phyloP scores from a whole-genome alignment of 2,888 invertebrate species.

The Ceramica pisi region DNA sequence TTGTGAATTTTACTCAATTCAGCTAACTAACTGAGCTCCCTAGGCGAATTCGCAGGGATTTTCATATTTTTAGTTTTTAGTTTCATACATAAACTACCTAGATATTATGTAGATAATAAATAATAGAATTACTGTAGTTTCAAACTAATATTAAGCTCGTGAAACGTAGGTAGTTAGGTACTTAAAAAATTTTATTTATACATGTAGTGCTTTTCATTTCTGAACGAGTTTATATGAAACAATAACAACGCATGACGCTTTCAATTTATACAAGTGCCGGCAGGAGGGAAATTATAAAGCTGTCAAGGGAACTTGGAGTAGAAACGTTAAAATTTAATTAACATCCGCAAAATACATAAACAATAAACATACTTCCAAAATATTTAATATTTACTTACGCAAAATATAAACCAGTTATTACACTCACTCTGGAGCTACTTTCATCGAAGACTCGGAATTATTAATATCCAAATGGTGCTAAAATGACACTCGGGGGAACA shows the following conservation, averaged over 20 bases:
- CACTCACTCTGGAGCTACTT: constrained; percentile 47
- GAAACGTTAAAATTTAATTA: constrained; percentile 64
- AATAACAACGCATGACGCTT: constrained; percentile 31
- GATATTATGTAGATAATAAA: no score
- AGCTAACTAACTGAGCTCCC: constrained; percentile 42
- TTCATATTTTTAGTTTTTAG: background rate
- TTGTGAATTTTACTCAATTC: constrained; percentile 55
- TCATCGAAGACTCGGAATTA: constrained; percentile 58
- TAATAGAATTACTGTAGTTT: no score
- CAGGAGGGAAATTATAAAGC: constrained; percentile 8
- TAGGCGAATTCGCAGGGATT: background rate
- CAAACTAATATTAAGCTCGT: background rate
- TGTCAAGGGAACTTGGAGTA: constrained; percentile 25
- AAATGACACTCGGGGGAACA: constrained; percentile 27
- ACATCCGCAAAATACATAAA: constrained; percentile 55
- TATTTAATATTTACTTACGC: constrained; percentile 63
- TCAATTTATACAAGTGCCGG: constrained; percentile 29
- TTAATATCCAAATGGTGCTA: constrained; percentile 56
- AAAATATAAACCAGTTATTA: constrained; percentile 65
- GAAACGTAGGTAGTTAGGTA: background rate
- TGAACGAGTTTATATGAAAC: constrained; percentile 11
- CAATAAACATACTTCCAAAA: constrained; percentile 53
- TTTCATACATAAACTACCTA: no score
- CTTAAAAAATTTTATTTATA: background rate
- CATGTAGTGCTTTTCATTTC: background rate